A percentile compares a stretch with the other conserved stretches of the same genome.
These are phyloP conservation scores for Mustela lutreola DNA, from an alignment of 2,113 vertebrate genomes.

Conservation along the genomic window DNA sequence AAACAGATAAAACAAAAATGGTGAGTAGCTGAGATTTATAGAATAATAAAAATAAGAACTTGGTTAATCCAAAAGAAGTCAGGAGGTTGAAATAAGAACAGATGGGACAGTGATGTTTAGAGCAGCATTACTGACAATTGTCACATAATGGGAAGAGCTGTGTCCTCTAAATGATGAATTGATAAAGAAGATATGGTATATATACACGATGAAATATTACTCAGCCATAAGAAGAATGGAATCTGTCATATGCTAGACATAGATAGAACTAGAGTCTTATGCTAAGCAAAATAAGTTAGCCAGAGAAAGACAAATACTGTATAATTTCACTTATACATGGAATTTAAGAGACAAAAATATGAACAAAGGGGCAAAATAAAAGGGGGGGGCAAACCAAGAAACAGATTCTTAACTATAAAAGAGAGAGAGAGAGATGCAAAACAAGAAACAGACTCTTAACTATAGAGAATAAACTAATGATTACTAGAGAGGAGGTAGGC, in stretches of 20 bases:
- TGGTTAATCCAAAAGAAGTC: background rate
- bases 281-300: background rate
- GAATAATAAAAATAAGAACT: background rate
- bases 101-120: background rate
- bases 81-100: background rate
- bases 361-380: background rate
- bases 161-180: background rate
- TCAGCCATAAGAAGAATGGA: background rate
- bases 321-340: background rate
- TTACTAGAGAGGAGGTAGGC: background rate
- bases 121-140: background rate
- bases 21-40: background rate
- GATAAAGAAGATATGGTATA: background rate
- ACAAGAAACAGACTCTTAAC: background rate
- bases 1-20: background rate
- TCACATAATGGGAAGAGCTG: background rate
- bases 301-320: background rate
- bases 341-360: background rate
- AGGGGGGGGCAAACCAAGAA: background rate
- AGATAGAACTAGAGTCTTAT: background rate
- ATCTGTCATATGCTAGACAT: background rate
- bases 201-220: background rate
- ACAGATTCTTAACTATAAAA: background rate
- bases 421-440: background rate
- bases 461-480: background rate